Percentiles rank a stretch among this genome's conserved stretches.
Evolutionary conservation across 2,888 invertebrate genomes (phyloP).

Genomic region (Chymomyza fuscimana): DNA sequence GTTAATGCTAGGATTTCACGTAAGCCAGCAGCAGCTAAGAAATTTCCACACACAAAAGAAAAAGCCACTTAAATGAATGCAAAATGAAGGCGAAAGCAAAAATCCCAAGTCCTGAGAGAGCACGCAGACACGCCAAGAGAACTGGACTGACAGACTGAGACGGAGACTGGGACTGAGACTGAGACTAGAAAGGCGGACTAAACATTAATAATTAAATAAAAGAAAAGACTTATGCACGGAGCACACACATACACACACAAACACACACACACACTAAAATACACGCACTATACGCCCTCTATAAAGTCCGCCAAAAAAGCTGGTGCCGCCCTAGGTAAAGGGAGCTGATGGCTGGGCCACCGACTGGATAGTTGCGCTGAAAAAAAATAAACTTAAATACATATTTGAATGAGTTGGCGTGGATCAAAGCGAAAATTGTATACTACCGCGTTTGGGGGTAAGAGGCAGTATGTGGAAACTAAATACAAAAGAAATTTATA

Average conservation of each 20-base stretch:
- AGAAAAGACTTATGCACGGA: constrained; percentile 50
- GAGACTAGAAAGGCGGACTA: neutral
- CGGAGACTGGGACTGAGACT: neutral
- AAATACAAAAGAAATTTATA: constrained; percentile 64
- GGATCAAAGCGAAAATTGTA: constrained; percentile 5
- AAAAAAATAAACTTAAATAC: constrained; percentile 18
- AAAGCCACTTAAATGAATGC: constrained; percentile 40
- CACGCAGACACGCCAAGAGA: constrained; percentile 43
- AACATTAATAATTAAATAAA: constrained; percentile 69
- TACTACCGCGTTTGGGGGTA: neutral
- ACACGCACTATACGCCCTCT: neutral
- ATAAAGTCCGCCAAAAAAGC: neutral
- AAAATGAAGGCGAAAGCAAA: constrained; percentile 14
- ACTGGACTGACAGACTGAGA: constrained; percentile 34
- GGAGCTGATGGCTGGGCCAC: neutral
- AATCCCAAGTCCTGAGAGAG: constrained; percentile 12
- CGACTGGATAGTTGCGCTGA: neutral
- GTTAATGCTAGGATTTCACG: constrained; percentile 48
- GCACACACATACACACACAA: constrained; percentile 25
- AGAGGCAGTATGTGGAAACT: constrained; percentile 37
- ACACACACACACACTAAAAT: constrained; percentile 22
- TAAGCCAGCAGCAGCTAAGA: constrained; percentile 9
- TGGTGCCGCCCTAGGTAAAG: constrained; percentile 11
- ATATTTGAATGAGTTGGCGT: constrained; percentile 58
- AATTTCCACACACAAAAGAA: constrained; percentile 10